Evolutionary conservation across 2,797 vertebrate species (phyloP), one percentile per base, ranked within the genome.

Genomic region (Chloroceryle inda): DNA sequence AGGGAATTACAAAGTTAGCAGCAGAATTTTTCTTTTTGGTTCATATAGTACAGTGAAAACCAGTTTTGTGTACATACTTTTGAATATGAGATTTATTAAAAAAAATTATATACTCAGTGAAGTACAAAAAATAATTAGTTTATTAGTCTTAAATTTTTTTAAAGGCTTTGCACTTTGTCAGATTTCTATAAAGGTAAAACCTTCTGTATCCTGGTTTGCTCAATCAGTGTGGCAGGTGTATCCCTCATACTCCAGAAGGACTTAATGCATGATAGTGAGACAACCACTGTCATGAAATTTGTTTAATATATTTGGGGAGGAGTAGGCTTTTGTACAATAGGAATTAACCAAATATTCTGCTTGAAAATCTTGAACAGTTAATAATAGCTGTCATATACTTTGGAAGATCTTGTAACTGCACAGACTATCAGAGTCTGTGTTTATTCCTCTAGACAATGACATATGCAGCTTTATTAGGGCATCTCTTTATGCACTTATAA

Each of bases 221-320:
- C 13, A 92, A 23, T 16, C 13, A 31, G 9, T 8, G 7, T 11
- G 12, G 2, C 4, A 33, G 10, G 4, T 53, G 5, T 29, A 35
- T 37, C 40, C 13, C 15, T 72, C 14, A 40, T 31, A 33, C 4
- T 58, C 8, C 35, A 75, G 53, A 88, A 49, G 35, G 17, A 59
- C 22, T 52, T 73, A 10, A 27, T 71, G 20, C 10, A 20, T 7
- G 33, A 5, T 13, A 0, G 3, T 59, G 26, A 0, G 0, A 74
- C 18, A 31, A 40, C 11, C 33, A 13, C 13, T 59, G 26, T n/a
- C 20, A 52, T 59, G 16, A 63, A 63, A 45, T 18, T 3, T 29
- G 8, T 27, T 84, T 20, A 47, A 21, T 26, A 6, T 58, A 8
- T 69, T 67, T 61, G 55, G 20, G 12, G 8, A 56, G 13, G 20